phyloP scores from a whole-genome alignment of 2,797 vertebrate genomes.

The Ambastaia sidthimunki region DNA sequence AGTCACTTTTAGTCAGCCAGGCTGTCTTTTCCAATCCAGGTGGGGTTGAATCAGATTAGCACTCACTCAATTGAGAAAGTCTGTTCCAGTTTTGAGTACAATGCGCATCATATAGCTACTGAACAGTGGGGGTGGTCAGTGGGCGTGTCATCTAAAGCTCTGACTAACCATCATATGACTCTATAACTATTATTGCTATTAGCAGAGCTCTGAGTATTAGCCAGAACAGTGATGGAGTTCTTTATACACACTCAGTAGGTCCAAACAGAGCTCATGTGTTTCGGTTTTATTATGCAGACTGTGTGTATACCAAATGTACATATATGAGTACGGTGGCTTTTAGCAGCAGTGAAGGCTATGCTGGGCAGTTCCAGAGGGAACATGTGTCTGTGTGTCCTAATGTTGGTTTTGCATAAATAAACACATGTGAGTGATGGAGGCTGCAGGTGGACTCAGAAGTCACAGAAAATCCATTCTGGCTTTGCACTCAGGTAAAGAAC shows the following conservation, averaged over 20 bases:
- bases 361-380: slow-evolving; percentile 6
- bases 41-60: neutral
- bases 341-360: slow-evolving; percentile 25
- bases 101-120: neutral
- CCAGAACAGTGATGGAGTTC: slow-evolving; percentile 18
- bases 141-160: neutral
- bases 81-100: neutral
- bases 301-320: neutral
- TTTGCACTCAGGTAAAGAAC: slow-evolving; percentile 9
- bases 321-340: slow-evolving; percentile 17
- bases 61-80: neutral
- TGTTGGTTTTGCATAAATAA: slow-evolving; percentile 18
- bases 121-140: neutral
- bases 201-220: slow-evolving; percentile 8
- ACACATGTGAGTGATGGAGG: slow-evolving; percentile 4
- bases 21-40: neutral
- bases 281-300: slow-evolving; percentile 28
- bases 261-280: neutral
- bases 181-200: neutral
- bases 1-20: neutral
- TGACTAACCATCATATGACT: neutral
- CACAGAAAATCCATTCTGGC: slow-evolving; percentile 38
- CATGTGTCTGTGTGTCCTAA: slow-evolving; percentile 7
- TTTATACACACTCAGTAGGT: slow-evolving; percentile 9
- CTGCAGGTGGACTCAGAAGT: slow-evolving; percentile 37